Evolutionary conservation across 1,140 invertebrate genomes (phyloP).

Genomic region (Musca vetustissima): DNA sequence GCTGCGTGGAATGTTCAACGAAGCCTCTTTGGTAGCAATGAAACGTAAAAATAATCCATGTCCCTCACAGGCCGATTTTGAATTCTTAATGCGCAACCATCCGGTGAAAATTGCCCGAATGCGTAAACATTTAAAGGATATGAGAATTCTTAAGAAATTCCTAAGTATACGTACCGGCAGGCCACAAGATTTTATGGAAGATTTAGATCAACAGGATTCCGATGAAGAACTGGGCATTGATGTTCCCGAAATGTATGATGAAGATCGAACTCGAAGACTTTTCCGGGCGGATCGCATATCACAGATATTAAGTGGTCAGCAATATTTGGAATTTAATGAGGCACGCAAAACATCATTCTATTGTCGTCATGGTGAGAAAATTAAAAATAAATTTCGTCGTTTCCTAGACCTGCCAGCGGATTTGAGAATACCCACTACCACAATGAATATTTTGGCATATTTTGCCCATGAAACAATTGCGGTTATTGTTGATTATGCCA

Average conservation of each 20-base stretch:
- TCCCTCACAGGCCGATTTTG: slow-evolving; percentile 52
- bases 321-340: slow-evolving; percentile 52
- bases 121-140: slow-evolving; percentile 52
- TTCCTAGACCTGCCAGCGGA: slow-evolving; percentile 49
- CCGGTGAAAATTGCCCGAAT: slow-evolving; percentile 51
- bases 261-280: slow-evolving; percentile 50
- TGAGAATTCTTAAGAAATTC: slow-evolving; percentile 48
- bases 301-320: slow-evolving; percentile 48
- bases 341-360: slow-evolving; percentile 53
- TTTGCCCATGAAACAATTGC: slow-evolving; percentile 54
- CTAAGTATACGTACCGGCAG: slow-evolving; percentile 46
- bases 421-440: slow-evolving; percentile 46
- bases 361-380: slow-evolving; percentile 50
- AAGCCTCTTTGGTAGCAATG: slow-evolving; percentile 50
- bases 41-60: slow-evolving; percentile 47
- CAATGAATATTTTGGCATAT: slow-evolving; percentile 53
- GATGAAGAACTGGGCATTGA: slow-evolving; percentile 51
- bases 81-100: slow-evolving; percentile 53
- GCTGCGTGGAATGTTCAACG: slow-evolving; percentile 50
- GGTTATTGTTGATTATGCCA: slow-evolving; percentile 51
- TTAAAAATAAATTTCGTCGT: slow-evolving; percentile 51
- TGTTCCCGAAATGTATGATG: slow-evolving; percentile 48
- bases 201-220: slow-evolving; percentile 46
- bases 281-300: slow-evolving; percentile 54
- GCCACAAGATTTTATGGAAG: slow-evolving; percentile 47